Evolutionary conservation across 1,140 invertebrate genomes (phyloP).

Genomic region (Drosophila kikkawai): DNA sequence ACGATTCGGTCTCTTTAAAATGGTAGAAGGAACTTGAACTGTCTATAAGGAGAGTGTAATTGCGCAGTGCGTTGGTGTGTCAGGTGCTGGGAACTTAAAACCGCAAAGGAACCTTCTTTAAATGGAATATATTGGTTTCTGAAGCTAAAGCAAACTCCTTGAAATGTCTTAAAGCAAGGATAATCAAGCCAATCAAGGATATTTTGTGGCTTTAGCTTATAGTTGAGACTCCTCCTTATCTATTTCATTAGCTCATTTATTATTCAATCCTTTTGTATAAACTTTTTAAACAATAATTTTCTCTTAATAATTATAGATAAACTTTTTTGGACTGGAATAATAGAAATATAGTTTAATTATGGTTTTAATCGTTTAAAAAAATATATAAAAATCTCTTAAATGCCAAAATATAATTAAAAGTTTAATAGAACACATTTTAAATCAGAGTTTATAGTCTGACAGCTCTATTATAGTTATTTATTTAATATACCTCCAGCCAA

Average conservation of each 20-base stretch:
- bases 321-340: background rate
- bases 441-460: background rate
- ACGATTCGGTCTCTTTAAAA: conserved; percentile 41
- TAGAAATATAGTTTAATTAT: background rate
- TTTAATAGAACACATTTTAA: background rate
- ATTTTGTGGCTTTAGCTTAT: background rate
- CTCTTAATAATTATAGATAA: too few relatives aligned
- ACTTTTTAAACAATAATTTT: background rate
- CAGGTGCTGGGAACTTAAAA: conserved; percentile 1
- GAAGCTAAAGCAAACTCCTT: background rate
- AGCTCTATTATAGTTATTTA: conserved; percentile 16
- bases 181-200: background rate
- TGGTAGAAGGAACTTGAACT: background rate
- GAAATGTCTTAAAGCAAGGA: background rate
- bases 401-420: background rate
- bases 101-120: background rate
- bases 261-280: background rate
- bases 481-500: background rate
- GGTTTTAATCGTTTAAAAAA: too few relatives aligned
- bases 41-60: background rate
- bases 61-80: conserved; percentile 9
- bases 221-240: too few relatives aligned
- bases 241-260: background rate
- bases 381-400: background rate
- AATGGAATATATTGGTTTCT: background rate